Evolutionary conservation across 92 coral and sea anemone species (phyloP).

Genomic region (Desmophyllum pertusum): DNA sequence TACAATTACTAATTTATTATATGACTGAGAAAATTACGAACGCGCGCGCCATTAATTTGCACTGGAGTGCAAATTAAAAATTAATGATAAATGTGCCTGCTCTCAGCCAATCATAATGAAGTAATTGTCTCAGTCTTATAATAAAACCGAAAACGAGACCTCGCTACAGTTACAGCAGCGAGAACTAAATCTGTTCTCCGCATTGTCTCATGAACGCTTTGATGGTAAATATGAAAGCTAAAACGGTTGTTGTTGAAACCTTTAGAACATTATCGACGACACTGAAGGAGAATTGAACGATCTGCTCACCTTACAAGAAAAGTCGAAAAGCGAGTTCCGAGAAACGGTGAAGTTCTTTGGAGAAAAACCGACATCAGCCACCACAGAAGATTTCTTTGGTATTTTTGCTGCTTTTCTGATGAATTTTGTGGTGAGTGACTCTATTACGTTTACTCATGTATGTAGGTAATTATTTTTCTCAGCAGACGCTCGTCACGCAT

Average conservation of each 20-base stretch:
- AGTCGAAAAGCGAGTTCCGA: conserved; percentile 70
- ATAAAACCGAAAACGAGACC: background rate
- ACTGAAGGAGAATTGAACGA: conserved; percentile 89
- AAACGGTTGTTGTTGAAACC: background rate
- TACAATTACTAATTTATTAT: too few relatives aligned
- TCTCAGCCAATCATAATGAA: too few relatives aligned
- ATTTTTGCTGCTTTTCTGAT: conserved; percentile 87
- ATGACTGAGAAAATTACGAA: too few relatives aligned
- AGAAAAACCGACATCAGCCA: conserved; percentile 75
- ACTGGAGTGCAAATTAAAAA: too few relatives aligned
- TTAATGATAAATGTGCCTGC: too few relatives aligned
- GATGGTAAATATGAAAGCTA: background rate
- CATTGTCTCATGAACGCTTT: background rate
- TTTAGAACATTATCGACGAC: conserved; percentile 79
- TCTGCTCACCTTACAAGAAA: conserved; percentile 75
- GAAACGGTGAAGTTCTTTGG: conserved; percentile 89
- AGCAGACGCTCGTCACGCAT: background rate
- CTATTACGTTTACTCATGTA: background rate
- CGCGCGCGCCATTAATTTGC: too few relatives aligned
- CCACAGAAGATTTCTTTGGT: conserved; percentile 97
- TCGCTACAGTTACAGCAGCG: background rate
- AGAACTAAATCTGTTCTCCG: background rate
- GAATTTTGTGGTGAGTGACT: conserved; percentile 81
- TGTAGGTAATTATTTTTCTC: background rate
- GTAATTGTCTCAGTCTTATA: too few relatives aligned